Conservation (phyloP, 1,140 invertebrate species). For the Drosophila carrolli region DNA sequence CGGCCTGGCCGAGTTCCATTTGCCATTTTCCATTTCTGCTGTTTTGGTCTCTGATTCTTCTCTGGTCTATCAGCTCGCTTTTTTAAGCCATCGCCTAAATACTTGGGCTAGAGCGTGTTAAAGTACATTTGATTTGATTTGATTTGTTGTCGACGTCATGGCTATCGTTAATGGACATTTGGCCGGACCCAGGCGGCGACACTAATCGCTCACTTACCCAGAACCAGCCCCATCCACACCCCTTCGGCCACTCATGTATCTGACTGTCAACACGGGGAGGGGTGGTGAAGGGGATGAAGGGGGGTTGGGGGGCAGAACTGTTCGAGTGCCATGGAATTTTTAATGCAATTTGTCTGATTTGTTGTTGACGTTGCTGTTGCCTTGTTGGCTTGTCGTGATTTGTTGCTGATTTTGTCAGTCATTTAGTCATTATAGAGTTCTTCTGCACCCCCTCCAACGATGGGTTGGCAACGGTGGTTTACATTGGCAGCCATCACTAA, state of each 20-base stretch:
- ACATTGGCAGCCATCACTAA: conserved; percentile 59
- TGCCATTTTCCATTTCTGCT: conserved; percentile 42
- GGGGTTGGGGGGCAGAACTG: conserved; percentile 4
- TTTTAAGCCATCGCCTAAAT: conserved; percentile 71
- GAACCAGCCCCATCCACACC: background rate
- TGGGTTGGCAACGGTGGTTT: conserved; percentile 25
- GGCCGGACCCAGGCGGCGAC: conserved; percentile 63
- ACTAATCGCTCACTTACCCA: conserved; percentile 78
- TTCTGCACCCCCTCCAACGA: conserved; percentile 23
- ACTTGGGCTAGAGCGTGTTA: conserved; percentile 76
- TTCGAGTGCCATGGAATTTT: conserved; percentile 81
- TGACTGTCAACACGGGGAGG: conserved; percentile 64
- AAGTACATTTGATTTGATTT: conserved; percentile 83
- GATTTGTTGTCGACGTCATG: conserved; percentile 74
- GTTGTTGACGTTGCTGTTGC: conserved; percentile 74
- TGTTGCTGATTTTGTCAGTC: conserved; percentile 82
- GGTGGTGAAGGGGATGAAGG: background rate
- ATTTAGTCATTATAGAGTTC: conserved; percentile 78
- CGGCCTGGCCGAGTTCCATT: conserved; percentile 52
- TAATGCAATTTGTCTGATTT: conserved; percentile 84
- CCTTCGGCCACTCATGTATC: conserved; percentile 36
- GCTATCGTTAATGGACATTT: conserved; percentile 74
- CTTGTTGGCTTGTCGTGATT: conserved; percentile 76
- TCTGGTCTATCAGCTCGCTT: conserved; percentile 5
- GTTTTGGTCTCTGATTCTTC: conserved; percentile 24